A percentile compares a stretch with the other conserved stretches of the same genome.
These are phyloP conservation scores for Anarrhichthys ocellatus DNA, from an alignment of 2,113 vertebrate species.

Conservation along the genomic window DNA sequence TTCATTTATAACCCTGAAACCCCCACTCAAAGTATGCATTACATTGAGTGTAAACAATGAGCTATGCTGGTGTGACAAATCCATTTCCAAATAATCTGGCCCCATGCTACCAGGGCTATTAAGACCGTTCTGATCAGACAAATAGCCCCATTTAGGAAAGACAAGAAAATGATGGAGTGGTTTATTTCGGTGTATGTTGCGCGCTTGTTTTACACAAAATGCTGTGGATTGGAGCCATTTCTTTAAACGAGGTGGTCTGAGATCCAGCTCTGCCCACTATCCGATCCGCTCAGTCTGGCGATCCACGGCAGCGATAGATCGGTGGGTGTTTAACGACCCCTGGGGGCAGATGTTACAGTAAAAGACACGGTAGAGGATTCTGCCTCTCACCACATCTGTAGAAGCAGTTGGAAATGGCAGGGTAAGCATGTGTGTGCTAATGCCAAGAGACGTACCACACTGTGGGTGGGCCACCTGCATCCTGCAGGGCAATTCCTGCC, in stretches of 20 bases:
- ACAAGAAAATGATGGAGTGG: background rate
- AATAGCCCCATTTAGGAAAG: background rate
- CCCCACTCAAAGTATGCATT: slow-evolving; percentile 14
- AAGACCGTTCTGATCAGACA: background rate
- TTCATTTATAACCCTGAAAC: slow-evolving; percentile 19
- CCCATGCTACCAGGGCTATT: background rate
- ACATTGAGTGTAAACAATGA: slow-evolving; percentile 27
- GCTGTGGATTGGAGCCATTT: background rate
- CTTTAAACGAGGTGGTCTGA: slow-evolving; percentile 15
- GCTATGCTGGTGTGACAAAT: slow-evolving; percentile 30
- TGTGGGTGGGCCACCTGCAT: slow-evolving; percentile 76
- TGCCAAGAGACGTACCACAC: slow-evolving; percentile 72
- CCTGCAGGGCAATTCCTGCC: slow-evolving; percentile 79
- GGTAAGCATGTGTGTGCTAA: slow-evolving; percentile 59
- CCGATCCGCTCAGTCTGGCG: slow-evolving; percentile 18
- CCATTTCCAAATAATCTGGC: background rate
- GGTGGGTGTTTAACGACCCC: slow-evolving; percentile 27
- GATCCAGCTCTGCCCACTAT: slow-evolving; percentile 17
- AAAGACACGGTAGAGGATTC: slow-evolving; percentile 44
- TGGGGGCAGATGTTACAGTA: slow-evolving; percentile 63
- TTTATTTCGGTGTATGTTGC: background rate
- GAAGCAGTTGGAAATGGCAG: slow-evolving; percentile 62
- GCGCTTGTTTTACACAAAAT: background rate
- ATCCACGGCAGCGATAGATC: slow-evolving; percentile 21
- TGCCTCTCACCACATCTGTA: slow-evolving; percentile 49